Evolutionary conservation across 2,797 vertebrate species (phyloP).

Genomic region (Schizothorax lantsangensis): DNA sequence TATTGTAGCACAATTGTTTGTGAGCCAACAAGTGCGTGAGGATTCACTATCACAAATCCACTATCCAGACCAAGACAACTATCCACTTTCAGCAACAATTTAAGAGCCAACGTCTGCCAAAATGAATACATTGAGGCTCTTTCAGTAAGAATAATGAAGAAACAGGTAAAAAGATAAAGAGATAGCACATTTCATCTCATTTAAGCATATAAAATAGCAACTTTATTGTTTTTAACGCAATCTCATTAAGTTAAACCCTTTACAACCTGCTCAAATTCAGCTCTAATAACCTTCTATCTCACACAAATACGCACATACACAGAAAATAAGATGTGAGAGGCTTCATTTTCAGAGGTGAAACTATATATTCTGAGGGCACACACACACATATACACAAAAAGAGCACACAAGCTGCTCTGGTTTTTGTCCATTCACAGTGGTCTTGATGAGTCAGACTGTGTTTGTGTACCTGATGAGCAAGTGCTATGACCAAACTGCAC

Average conservation of each 20-base stretch:
- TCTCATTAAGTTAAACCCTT: not conserved
- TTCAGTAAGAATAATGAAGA: conserved; percentile 29
- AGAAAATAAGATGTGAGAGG: not conserved
- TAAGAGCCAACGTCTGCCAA: conserved; percentile 3
- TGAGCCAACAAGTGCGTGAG: conserved; percentile 6
- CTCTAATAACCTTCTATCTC: not conserved
- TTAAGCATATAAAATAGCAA: not conserved
- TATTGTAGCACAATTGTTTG: not conserved
- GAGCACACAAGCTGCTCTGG: not conserved
- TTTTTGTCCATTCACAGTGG: conserved; percentile 5
- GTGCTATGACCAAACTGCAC: not conserved
- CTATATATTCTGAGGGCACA: conserved; percentile 10
- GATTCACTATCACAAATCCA: conserved; percentile 16
- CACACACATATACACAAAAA: not conserved
- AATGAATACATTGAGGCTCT: conserved; percentile 35
- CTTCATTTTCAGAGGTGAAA: conserved; percentile 9
- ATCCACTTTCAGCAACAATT: conserved; percentile 17
- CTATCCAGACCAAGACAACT: conserved; percentile 13
- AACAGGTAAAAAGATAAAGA: conserved; percentile 17
- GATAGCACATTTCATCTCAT: not conserved
- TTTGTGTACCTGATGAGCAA: not conserved
- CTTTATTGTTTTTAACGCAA: not conserved
- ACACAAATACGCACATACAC: not conserved
- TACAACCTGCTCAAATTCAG: conserved; percentile 22
- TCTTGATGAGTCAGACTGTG: not conserved